Conservation (phyloP, 2,797 vertebrate genomes). For the Pantherophis vulpinus region DNA sequence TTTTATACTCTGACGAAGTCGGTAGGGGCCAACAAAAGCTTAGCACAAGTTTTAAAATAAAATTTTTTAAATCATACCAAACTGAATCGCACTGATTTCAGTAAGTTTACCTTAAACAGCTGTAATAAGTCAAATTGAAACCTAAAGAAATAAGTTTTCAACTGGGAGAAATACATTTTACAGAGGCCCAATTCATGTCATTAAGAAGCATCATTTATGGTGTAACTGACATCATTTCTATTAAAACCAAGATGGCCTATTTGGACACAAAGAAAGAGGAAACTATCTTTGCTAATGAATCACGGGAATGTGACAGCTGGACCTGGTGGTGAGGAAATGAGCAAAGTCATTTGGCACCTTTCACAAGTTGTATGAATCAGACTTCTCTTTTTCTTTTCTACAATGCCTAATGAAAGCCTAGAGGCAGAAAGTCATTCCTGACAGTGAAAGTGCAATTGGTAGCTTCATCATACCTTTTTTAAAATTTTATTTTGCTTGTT, state of each 20-base stretch:
- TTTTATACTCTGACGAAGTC: too few relatives aligned
- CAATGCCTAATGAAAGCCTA: slow-evolving; percentile 15
- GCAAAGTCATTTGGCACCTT: slow-evolving; percentile 48
- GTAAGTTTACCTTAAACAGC: background rate
- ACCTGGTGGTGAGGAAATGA: slow-evolving; percentile 48
- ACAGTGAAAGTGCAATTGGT: slow-evolving; percentile 24
- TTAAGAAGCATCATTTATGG: slow-evolving; percentile 51
- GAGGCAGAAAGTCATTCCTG: background rate
- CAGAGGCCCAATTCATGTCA: slow-evolving; percentile 58
- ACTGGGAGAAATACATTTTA: slow-evolving; percentile 51
- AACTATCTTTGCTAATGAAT: slow-evolving; percentile 60
- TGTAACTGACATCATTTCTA: slow-evolving; percentile 52
- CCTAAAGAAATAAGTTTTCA: slow-evolving; percentile 11
- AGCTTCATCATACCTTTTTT: background rate
- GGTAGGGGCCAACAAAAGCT: too few relatives aligned
- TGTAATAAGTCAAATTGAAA: background rate
- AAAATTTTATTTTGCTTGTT: background rate
- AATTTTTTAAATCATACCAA: too few relatives aligned
- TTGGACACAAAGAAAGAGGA: slow-evolving; percentile 51
- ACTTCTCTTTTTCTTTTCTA: slow-evolving; percentile 32
- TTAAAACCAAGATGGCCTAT: slow-evolving; percentile 47
- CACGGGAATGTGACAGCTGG: slow-evolving; percentile 49
- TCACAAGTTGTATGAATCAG: slow-evolving; percentile 35
- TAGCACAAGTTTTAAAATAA: too few relatives aligned
- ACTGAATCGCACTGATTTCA: background rate